Conservation (phyloP, 2,113 vertebrate species). For the Melozone crissalis region DNA sequence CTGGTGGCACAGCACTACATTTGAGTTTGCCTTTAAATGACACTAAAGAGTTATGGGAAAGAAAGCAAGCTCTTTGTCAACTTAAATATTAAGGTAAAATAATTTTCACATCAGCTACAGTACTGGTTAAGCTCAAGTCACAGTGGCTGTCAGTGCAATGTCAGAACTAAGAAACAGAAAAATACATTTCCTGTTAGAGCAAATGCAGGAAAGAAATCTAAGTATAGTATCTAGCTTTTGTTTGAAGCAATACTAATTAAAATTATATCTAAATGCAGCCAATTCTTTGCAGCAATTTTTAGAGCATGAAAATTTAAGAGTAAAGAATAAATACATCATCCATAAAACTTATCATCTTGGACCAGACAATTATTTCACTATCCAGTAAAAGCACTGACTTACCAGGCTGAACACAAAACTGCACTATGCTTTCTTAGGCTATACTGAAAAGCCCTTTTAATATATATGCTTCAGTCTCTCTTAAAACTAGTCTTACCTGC, state of each 20-base stretch:
- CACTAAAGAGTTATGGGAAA: not conserved
- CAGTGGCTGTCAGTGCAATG: not conserved
- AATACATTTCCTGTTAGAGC: slow-evolving; percentile 23
- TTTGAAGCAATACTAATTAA: slow-evolving; percentile 20
- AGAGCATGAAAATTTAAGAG: slow-evolving; percentile 37
- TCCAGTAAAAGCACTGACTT: slow-evolving; percentile 37
- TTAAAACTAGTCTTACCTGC: not conserved
- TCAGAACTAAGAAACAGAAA: slow-evolving; percentile 10
- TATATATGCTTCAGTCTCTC: not conserved
- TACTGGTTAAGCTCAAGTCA: not conserved
- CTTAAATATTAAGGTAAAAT: slow-evolving; percentile 1
- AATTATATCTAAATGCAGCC: not conserved
- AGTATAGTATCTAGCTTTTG: not conserved
- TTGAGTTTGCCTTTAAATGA: not conserved
- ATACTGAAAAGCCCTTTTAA: not conserved
- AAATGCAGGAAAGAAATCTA: slow-evolving; percentile 19
- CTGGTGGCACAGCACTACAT: not conserved
- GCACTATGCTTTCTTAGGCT: not conserved
- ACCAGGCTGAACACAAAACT: not conserved
- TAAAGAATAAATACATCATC: slow-evolving; percentile 23
- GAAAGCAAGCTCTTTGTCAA: not conserved
- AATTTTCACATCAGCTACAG: not conserved
- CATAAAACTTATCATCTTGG: slow-evolving; percentile 12
- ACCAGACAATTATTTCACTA: slow-evolving; percentile 49
- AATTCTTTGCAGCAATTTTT: slow-evolving; percentile 31